Base-by-base conservation (phyloP, 2,113 vertebrate genomes). In the Spermophilus dauricus region DNA sequence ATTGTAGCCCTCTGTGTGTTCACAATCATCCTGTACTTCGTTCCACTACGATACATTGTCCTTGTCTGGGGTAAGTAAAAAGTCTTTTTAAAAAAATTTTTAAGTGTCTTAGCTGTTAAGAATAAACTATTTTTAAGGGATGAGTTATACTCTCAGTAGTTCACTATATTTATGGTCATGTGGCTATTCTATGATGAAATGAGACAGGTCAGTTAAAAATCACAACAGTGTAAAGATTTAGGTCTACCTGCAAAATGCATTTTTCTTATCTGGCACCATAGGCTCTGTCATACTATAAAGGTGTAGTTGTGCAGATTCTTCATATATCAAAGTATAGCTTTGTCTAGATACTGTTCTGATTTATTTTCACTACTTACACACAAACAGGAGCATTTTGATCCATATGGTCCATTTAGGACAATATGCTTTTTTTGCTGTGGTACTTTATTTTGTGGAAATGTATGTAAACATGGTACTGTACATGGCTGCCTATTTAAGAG, bases 1-100 rank as follows among this genome's bases (percentile, higher is more conserved):
- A 99, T 99, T 13, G 98, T 99, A 96, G 99, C 99, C 78, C 98
- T 99, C 9, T 99, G 98, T 87, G 94, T 99, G 76, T 99, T 99
- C 98, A 99, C 99, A 17, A 5, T 99, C 72, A 87, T 99, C 97
- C 97, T 99, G 87, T 99, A 99, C 98, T 99, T 99, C 98, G 99
- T 99, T 97, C 99, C 99, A n/a, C 98, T 99, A 94, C 99, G 99
- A 99, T 99, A 99, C 98, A 99, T 99, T 96, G 99, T 99, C 97
- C 99, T 99, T 98, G 98, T 99, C 98, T 99, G 99, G 99, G 99
- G 99, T 99, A 99, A 99, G 99, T 98, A 98, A 58, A 58, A 98
- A 98, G 89, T 73, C 97, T 97, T 86, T 84, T 95, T 6, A 37
- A 37, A n/a, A 51, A 51, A 51, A 51, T 72, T 65, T 67, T 53